Base-by-base conservation (phyloP, 2,888 invertebrate genomes). In the Hyposoter dolosus region DNA sequence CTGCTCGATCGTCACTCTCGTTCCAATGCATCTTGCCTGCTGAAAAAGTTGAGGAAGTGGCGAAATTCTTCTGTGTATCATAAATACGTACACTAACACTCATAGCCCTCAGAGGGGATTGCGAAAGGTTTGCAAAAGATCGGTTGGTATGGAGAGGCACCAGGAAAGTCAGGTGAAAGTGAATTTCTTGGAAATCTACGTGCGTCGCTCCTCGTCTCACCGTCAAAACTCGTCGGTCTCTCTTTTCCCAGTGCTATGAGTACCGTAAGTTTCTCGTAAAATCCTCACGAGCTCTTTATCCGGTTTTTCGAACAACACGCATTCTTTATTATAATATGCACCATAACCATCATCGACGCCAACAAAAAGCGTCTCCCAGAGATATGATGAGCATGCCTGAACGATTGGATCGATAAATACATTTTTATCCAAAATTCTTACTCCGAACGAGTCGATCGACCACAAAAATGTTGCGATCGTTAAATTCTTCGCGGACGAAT, bases 101-200 rank as follows among this genome's bases (percentile, higher is more conserved):
- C 28, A 43, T 76, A 40, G 45, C 74, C 60, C 72, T 63, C 47
- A 56, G 47, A 45, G 12, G 81, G n/a, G 74, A 79, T 85, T 85
- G 87, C 85, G 85, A 87, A 78, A 88, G n/a, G 74, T 76, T 85
- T 85, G 87, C 85, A 83, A 87, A 78, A 88, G 82, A 84, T 85
- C 76, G 56, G 47, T 66, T 50, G 82, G 43, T 76, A 56, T 40
- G 71, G 43, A 69, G 78, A 56, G 75, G 71, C 85, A 66, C 43
- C 43, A 82, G 88, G 88, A 85, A 88, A 87, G 87, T 90, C 91
- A 88, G 91, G 93, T 93, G 93, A 93, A 93, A 93, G 93, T 93
- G 92, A 93, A 91, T 93, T 93, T 93, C 93, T 91, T 90, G 91
- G 93, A 93, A 93, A 92, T 91, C 89, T 84, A 84, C 89, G 89